Base-by-base conservation (phyloP, 2,113 vertebrate species). In the Proterorhinus semilunaris region DNA sequence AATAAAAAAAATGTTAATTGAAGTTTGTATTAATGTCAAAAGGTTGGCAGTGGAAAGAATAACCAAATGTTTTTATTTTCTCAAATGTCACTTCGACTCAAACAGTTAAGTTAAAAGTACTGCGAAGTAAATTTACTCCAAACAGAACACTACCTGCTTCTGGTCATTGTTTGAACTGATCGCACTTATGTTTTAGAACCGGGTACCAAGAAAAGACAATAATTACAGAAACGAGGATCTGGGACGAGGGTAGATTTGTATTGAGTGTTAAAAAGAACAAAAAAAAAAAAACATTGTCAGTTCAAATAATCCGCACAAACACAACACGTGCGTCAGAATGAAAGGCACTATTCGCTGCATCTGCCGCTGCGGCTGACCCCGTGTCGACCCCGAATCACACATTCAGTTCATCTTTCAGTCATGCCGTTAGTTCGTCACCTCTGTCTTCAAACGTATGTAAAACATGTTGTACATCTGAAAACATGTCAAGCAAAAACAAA, bases 291-390 rank as follows among this genome's bases (percentile, higher is more conserved):
- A 36, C 27, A 0, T 36, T 9, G n/a, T 44, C 4, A 53, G 11
- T 49, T 63, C 15, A 65, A 42, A 17, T 17, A 71, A 54, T 8
- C 55, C 10, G 71, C 8, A 64, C 12, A 53, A 58, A 17, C 65
- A 2, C 15, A 59, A 63, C 48, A 51, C 2, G 16, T 58, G 44
- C 2, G 27, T 53, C 57, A 21, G 50, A 67, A 84, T 88, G 81
- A 57, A 92, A 91, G 90, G 91, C 90, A 91, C 91, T 86, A 74
- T 81, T 81, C 66, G 67, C 71, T 75, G 10, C 8, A 64, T 79
- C 55, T 74, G 62, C 45, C 42, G 21, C 36, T 57, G 57, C 6
- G 67, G 50, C 27, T 8, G 44, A 70, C 77, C 75, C 70, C 62
- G 71, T 71, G 45, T 74, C 36, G 55, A 71, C 76, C 75, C 72